Base-by-base conservation (phyloP, 1,140 invertebrate genomes). In the Eumeta japonica region DNA sequence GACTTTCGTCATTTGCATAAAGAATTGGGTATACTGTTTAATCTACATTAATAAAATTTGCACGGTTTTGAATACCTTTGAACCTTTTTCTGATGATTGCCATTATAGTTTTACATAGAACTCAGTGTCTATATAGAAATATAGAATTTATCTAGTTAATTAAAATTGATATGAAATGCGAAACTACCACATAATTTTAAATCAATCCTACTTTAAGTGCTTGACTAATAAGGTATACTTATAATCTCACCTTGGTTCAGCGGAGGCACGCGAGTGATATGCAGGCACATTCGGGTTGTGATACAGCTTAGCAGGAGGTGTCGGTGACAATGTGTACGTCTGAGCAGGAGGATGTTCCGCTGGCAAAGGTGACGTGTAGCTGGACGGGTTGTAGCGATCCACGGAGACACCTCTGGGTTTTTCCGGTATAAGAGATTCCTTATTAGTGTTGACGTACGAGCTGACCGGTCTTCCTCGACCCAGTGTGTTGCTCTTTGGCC, bases 261-360 rank as follows among this genome's bases (percentile, higher is more conserved):
- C 64, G 50, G 68, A 66, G 34, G 63, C 62, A 52, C 70, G 62
- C 3, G 55, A 41, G 37, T 74, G 66, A 35, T 71, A 74, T 32
- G 55, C 62, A 39, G 65, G 66, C 44, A 74, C 64, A 16, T 55
- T 66, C 0, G 66, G 66, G 45, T 74, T 74, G 37, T 70, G 65
- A 24, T 71, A 67, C 27, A 59, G 56, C 10, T 52, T 51, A 14
- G 62, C 57, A 32, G 62, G 50, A 14, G 48, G 31, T 10, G 42
- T 52, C 2, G 55, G 62, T 3, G 55, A 55, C 41, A 71, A 45
- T 7, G 60, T 67, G 30, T 70, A 60, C 13, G 51, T 51, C 41
- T 61, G 61, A 31, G 10, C 10, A 3, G 67, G 61, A 14, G 70
- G 67, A 35, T 75, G 70, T 40, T 73, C 67, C 27, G 58, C 50